Base-by-base conservation (phyloP, 2,113 vertebrate genomes). In the Pelecanoides urinatrix region DNA sequence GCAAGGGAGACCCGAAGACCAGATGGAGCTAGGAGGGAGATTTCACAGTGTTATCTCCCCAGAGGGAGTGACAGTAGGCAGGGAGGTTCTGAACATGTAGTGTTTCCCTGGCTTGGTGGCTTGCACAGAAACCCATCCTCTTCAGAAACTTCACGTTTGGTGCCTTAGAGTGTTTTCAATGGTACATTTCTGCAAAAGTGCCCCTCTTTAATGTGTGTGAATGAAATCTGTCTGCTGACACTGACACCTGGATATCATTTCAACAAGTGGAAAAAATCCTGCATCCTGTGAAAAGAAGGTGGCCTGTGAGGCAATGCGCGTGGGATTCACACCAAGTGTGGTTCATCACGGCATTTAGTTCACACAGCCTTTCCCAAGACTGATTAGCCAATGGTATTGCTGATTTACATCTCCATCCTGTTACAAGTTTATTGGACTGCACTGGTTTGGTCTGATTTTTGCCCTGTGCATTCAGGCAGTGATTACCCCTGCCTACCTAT, bases 241-340 rank as follows among this genome's bases (percentile, higher is more conserved):
- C 27, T 22, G 36, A 26, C 36, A 30, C 30, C 26, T 38, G n/a
- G 63, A 36, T 63, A 40, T 61, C 4, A 6, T 32, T 87, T 82
- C 16, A 79, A 86, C 56, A 83, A 71, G 21, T 10, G 26, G n/a
- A 47, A 94, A 52, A 53, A 88, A 38, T 63, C 23, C 36, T 67
- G 8, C 44, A 14, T 71, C 26, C 21, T 3, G 2, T 67, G 55
- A 78, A 38, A 93, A 76, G 42, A 90, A 84, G 34, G 27, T n/a
- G 23, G 13, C 16, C 27, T 66, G 32, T 36, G 27, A 75, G 32
- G 15, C 34, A 75, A 4, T 1, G 0, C 0, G 0, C 0, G 2
- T 73, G 32, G 38, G 22, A 92, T 72, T 95, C 6, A 0, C 50
- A 92, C 38, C 13, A 61, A 49, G 25, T 70, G 6, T 49, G 19